Percentiles rank a stretch among this genome's conserved stretches.
phyloP scores from a whole-genome alignment of 2,113 vertebrate species.

The Esox niger region DNA sequence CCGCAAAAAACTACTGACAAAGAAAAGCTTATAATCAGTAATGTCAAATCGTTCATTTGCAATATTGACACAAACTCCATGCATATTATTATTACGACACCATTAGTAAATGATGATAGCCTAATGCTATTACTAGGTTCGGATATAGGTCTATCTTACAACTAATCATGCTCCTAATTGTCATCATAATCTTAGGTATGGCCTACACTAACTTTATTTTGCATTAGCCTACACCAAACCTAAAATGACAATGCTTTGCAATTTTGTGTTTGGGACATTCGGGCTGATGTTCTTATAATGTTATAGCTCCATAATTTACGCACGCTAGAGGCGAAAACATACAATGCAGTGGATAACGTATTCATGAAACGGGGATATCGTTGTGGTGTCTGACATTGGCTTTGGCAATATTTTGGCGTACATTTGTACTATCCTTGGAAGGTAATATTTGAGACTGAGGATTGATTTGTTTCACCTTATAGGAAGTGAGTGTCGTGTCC shows the following conservation, averaged over 20 bases:
- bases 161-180: background rate
- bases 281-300: no score
- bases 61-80: conserved; percentile 37
- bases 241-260: no score
- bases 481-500: conserved; percentile 89
- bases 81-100: background rate
- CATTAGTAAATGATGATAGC: background rate
- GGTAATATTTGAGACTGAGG: conserved; percentile 73
- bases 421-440: conserved; percentile 15
- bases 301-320: no score
- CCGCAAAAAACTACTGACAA: conserved; percentile 77
- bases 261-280: no score
- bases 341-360: background rate
- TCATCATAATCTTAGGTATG: background rate
- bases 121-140: background rate
- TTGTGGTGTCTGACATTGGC: background rate
- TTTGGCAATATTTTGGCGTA: background rate
- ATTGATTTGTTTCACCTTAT: conserved; percentile 97
- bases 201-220: conserved; percentile 26
- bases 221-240: no score
- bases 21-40: conserved; percentile 63
- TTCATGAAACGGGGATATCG: background rate
- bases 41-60: conserved; percentile 24
- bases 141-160: background rate
- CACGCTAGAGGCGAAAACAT: background rate